These are phyloP conservation scores for Pararge aegeria DNA, from an alignment of 1,140 invertebrate species.

Conservation along the genomic window DNA sequence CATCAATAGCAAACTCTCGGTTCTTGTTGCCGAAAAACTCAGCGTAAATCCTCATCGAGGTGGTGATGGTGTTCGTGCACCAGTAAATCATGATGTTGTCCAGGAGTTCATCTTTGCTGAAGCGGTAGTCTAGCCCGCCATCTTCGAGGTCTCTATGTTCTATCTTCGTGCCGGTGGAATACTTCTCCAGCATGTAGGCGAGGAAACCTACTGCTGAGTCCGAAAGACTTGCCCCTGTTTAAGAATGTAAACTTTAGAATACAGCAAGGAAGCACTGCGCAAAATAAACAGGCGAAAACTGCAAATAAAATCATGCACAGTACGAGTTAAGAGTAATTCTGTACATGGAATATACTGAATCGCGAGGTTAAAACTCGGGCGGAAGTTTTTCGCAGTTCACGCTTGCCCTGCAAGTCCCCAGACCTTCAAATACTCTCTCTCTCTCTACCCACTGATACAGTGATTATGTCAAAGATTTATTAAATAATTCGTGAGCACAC, in stretches of 20 bases:
- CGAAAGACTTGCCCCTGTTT: background rate
- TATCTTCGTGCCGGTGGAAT: background rate
- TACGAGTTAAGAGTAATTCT: too few species aligned
- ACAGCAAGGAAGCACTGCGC: too few species aligned
- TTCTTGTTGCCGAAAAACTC: constrained; percentile 81
- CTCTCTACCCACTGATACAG: too few species aligned
- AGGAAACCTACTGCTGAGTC: background rate
- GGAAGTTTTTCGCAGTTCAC: too few species aligned
- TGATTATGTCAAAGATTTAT: too few species aligned
- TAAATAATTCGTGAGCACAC: too few species aligned
- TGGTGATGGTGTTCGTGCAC: constrained; percentile 87
- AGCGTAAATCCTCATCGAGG: constrained; percentile 87
- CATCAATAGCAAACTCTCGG: constrained; percentile 68
- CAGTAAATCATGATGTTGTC: constrained; percentile 96
- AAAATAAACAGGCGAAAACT: too few species aligned
- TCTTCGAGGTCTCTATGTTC: constrained; percentile 81
- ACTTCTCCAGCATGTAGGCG: constrained; percentile 21
- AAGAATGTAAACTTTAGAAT: background rate
- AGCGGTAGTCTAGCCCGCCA: constrained; percentile 82
- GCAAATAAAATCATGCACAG: too few species aligned
- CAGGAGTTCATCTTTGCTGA: constrained; percentile 86
- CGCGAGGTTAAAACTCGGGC: too few species aligned
- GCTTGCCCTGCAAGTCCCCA: too few species aligned
- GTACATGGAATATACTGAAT: too few species aligned
- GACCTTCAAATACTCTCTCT: too few species aligned